Conservation (phyloP, 2,888 invertebrate species). For the Pterobdella sp. region DNA sequence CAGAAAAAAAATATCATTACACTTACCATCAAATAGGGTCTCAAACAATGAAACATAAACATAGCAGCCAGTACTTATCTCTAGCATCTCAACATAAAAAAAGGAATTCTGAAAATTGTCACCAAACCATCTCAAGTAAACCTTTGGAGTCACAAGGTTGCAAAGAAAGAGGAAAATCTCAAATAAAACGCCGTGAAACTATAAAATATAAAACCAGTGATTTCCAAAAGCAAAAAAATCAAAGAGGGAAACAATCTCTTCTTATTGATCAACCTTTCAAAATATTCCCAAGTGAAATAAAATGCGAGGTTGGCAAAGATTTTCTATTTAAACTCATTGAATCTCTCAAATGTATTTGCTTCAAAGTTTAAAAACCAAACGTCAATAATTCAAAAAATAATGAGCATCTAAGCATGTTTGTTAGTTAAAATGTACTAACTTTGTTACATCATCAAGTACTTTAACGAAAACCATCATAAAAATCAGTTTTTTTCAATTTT, state of each 20-base stretch:
- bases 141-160: not conserved
- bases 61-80: too few relatives aligned
- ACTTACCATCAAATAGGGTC: not conserved
- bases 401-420: too few relatives aligned
- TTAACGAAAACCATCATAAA: not conserved
- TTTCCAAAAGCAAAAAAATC: not conserved
- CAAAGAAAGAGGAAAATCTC: not conserved
- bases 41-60: too few relatives aligned
- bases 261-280: not conserved
- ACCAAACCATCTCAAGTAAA: too few relatives aligned
- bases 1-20: not conserved
- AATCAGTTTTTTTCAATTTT: too few relatives aligned
- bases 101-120: too few relatives aligned
- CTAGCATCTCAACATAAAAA: too few relatives aligned
- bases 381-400: too few relatives aligned
- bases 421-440: not conserved
- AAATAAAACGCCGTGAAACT: slow-evolving; percentile 3
- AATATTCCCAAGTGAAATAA: not conserved
- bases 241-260: not conserved
- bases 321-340: too few relatives aligned
- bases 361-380: too few relatives aligned
- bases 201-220: slow-evolving; percentile 4
- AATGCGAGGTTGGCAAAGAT: too few relatives aligned
- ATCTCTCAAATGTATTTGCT: too few relatives aligned
- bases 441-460: not conserved